Evolutionary conservation across 2,113 vertebrate species (phyloP).

Genomic region (Sorex fumeus): DNA sequence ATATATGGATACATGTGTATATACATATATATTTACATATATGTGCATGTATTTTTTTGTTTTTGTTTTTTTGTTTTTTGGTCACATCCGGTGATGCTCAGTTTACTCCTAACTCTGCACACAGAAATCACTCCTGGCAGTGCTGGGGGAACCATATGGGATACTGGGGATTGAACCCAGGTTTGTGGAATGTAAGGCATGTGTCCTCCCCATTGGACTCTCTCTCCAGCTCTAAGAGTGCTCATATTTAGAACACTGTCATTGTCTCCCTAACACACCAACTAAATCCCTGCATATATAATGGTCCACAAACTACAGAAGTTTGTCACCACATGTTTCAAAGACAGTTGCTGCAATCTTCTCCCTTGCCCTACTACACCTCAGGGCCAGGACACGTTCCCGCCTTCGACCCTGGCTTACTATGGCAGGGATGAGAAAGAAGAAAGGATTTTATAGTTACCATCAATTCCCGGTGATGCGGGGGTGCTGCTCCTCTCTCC

Average conservation of each 20-base stretch:
- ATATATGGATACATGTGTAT: too few species aligned
- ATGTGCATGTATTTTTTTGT: too few species aligned
- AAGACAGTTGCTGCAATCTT: neutral
- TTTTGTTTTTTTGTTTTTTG: too few species aligned
- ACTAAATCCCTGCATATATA: neutral
- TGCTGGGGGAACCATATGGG: too few species aligned
- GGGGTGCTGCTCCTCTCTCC: neutral
- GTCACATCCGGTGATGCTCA: too few species aligned
- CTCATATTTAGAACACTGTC: constrained; percentile 8
- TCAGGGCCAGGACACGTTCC: constrained; percentile 39
- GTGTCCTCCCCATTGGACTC: too few species aligned
- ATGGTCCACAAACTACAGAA: constrained; percentile 24
- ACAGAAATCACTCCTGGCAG: too few species aligned
- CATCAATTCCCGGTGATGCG: constrained; percentile 58
- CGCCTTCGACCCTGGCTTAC: constrained; percentile 26
- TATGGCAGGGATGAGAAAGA: constrained; percentile 32
- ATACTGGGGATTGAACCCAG: too few species aligned
- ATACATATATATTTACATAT: too few species aligned
- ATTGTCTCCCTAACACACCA: neutral
- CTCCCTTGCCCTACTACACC: neutral
- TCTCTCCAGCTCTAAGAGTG: neutral
- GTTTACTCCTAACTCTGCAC: too few species aligned
- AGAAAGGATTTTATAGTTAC: constrained; percentile 33
- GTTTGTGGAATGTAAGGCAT: too few species aligned
- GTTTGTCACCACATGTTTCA: constrained; percentile 3